phyloP scores from a whole-genome alignment of 2,113 vertebrate genomes.

The Mus spicilegus region DNA sequence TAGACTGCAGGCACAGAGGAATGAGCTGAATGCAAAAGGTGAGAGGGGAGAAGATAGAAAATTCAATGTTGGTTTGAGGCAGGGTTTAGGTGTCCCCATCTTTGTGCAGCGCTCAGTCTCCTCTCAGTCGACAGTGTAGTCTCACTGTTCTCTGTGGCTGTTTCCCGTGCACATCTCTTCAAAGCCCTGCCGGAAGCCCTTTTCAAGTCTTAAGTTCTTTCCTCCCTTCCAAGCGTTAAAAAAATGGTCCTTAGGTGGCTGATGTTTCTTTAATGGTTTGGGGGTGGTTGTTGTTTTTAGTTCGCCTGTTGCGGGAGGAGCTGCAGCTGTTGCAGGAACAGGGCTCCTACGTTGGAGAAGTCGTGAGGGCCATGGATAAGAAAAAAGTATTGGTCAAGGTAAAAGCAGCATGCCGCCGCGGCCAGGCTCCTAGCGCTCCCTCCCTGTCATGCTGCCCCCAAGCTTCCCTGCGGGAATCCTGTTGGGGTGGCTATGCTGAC shows the following conservation, averaged over 20 bases:
- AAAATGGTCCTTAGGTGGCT: not conserved
- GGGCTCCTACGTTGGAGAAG: constrained; percentile 98
- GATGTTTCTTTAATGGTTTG: not conserved
- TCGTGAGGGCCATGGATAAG: constrained; percentile 99
- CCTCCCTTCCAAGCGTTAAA: not conserved
- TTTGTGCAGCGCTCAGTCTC: not conserved
- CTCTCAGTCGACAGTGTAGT: not conserved
- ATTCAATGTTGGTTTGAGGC: not conserved
- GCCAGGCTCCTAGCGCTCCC: not conserved
- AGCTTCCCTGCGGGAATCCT: not conserved
- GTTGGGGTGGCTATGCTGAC: not conserved
- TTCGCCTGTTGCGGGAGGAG: constrained; percentile 96
- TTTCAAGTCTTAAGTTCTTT: not conserved
- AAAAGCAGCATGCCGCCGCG: not conserved
- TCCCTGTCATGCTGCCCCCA: not conserved
- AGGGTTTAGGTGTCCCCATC: not conserved
- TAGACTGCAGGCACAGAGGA: constrained; percentile 97
- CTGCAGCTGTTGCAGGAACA: constrained; percentile 98
- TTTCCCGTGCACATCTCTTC: not conserved
- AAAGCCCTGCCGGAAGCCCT: not conserved
- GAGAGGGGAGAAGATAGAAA: not conserved
- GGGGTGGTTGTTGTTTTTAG: constrained; percentile 80
- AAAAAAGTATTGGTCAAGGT: constrained; percentile 99
- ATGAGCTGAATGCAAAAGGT: constrained; percentile 99
- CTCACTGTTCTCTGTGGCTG: not conserved